A percentile compares a stretch with the other conserved stretches of the same genome.
These are phyloP conservation scores for Escarpia spicata DNA, from an alignment of 2,888 invertebrate species.

Conservation along the genomic window DNA sequence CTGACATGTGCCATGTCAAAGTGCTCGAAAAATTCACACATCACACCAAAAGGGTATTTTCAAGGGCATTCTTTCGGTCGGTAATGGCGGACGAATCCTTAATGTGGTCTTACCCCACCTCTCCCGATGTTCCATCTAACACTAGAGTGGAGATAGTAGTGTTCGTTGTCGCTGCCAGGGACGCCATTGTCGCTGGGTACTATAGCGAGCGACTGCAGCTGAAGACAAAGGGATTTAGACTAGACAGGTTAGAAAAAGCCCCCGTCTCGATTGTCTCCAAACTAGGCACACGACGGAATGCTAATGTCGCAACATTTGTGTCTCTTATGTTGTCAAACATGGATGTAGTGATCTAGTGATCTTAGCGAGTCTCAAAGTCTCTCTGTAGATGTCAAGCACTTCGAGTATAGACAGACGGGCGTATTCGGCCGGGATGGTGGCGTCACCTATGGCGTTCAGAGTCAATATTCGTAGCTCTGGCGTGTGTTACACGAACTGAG, in stretches of 20 bases:
- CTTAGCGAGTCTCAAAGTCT: neutral
- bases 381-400: neutral
- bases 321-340: neutral
- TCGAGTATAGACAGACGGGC: neutral
- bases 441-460: neutral
- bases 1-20: no score
- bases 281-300: neutral
- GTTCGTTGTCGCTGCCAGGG: no score
- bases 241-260: neutral
- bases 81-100: no score
- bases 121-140: no score
- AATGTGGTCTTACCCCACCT: no score
- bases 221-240: neutral
- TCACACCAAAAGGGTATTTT: no score
- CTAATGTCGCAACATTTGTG: neutral
- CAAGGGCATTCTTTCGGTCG: no score
- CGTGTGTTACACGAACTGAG: neutral
- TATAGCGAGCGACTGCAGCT: neutral
- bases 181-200: neutral
- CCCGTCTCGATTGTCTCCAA: neutral
- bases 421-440: neutral
- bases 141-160: no score
- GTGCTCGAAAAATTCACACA: no score
- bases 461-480: neutral
- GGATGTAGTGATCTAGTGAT: neutral